phyloP scores from a whole-genome alignment of 2,888 invertebrate species.

The Physocephala rufipes region DNA sequence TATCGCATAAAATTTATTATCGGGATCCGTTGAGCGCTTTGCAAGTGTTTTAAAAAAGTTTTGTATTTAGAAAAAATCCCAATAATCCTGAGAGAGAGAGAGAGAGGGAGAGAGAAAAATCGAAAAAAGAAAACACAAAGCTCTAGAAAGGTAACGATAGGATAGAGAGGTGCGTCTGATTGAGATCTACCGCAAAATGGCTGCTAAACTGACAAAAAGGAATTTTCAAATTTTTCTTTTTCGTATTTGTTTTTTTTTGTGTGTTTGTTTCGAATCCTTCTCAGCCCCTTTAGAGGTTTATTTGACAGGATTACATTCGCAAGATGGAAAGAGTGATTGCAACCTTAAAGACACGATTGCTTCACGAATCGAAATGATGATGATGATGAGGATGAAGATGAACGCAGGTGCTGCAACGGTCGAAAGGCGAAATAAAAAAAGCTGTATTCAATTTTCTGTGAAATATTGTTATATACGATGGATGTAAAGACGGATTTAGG shows the following conservation, averaged over 20 bases:
- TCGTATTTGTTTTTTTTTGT: conserved; percentile 22
- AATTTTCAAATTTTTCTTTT: conserved; percentile 49
- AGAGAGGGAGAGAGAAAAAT: conserved; percentile 11
- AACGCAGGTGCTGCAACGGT: conserved; percentile 1
- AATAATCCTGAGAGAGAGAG: conserved; percentile 49
- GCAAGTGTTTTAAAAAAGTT: conserved; percentile 62
- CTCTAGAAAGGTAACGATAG: too few relatives aligned
- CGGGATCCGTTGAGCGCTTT: conserved; percentile 35
- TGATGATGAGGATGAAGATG: too few relatives aligned
- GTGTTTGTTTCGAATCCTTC: conserved; percentile 7
- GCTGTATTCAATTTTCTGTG: conserved; percentile 53
- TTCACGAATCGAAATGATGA: neutral
- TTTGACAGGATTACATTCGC: conserved; percentile 25
- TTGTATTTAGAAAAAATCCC: conserved; percentile 51
- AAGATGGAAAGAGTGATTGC: conserved; percentile 19
- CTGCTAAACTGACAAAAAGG: conserved; percentile 65
- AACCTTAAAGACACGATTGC: neutral
- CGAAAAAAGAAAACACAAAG: neutral
- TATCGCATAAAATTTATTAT: conserved; percentile 64
- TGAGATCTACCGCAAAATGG: conserved; percentile 60
- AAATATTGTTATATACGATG: conserved; percentile 44
- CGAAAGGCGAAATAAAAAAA: conserved; percentile 29
- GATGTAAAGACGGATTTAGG: too few relatives aligned
- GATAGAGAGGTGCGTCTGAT: too few relatives aligned
- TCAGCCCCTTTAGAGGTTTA: neutral